Base-by-base conservation (phyloP, 2,113 vertebrate genomes). In the Corynorhinus townsendii region DNA sequence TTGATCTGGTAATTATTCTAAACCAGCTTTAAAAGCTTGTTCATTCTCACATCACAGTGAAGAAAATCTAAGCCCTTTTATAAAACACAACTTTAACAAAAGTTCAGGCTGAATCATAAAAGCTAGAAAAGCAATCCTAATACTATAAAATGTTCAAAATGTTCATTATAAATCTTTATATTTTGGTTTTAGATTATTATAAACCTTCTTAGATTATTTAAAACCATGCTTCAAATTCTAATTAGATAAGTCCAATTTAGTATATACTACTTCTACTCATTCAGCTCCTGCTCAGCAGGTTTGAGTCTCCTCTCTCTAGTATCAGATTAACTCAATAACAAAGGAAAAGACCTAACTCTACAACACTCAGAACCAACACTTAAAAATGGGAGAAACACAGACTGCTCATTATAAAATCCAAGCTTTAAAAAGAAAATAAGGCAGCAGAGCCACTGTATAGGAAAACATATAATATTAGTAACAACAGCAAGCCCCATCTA, bases 41-140 rank as follows among this genome's bases (percentile, higher is more conserved):
- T 9, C n/a, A 24, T 17, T 87, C n/a, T 94, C 38, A 82, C 38
- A 85, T 88, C 71, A 93, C 22, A 26, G n/a, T 75, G 5, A 38
- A 30, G 71, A 59, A 40, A 49, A 33, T 22, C 5, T 49, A 40
- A 76, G 40, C 15, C 24, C 6, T 86, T 89, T 93, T 71, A 83
- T 22, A 69, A 95, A 90, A 77, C 85, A 43, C 12, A n/a, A 72
- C 28, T 95, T 88, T 93, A 84, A 72, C 7, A 75, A 71, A 94
- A 79, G 33, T 49, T 86, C 69, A 89, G 38, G 88, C 20, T 91
- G 24, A 94, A 16, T 62, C 68, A 86, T 62, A 86, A 83, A 92
- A 92, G 45, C 84, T 62, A 86, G 75, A 83, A 79, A 68, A 90
- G 30, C 59, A 43, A 85, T 84, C 54, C 26, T 76, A 88, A 30